Percentiles rank a stretch among this genome's conserved stretches.
Conservation (phyloP, 2,113 vertebrate genomes). For the Eudyptes chrysolophus region DNA sequence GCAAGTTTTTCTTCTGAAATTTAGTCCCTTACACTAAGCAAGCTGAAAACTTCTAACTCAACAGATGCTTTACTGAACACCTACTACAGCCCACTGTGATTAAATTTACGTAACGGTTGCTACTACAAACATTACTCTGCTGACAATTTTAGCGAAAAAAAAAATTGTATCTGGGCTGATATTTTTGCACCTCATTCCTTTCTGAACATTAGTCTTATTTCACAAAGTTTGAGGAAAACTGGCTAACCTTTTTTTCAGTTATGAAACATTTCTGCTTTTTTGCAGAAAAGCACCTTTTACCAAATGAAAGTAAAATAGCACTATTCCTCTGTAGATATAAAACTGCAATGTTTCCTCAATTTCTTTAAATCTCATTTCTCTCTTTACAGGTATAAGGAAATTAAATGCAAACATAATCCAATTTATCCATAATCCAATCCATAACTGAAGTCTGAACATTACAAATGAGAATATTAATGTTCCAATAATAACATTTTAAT, state of each 20-base stretch:
- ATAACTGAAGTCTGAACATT: background rate
- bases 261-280: background rate
- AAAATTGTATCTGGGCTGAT: background rate
- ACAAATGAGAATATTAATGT: background rate
- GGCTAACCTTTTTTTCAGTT: background rate
- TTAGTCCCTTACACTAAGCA: background rate
- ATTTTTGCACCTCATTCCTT: background rate
- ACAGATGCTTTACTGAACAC: background rate
- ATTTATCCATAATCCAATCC: background rate
- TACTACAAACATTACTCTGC: background rate
- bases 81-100: background rate
- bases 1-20: background rate
- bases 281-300: background rate
- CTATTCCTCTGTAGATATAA: background rate
- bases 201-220: background rate
- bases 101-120: background rate
- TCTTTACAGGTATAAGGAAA: background rate
- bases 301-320: background rate
- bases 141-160: background rate
- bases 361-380: background rate
- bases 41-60: background rate
- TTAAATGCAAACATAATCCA: background rate
- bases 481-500: background rate
- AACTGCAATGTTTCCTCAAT: background rate
- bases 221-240: background rate